Evolutionary conservation across 2,888 invertebrate species (phyloP), one percentile per base, ranked within the genome.

Genomic region (Drosophila fulvimacula): DNA sequence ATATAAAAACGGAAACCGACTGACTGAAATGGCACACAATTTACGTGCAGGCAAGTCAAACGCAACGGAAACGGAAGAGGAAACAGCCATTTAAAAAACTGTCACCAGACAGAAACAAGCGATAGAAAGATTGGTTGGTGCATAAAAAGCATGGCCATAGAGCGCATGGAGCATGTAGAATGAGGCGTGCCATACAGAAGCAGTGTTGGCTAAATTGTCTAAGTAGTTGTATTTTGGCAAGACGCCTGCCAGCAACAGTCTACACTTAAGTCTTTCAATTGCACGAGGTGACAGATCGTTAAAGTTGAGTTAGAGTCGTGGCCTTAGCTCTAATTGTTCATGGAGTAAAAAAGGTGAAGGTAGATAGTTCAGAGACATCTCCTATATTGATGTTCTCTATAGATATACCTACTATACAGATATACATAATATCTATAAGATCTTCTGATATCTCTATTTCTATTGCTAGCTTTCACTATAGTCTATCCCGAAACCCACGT

Each of bases 41-140:
- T 90, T 89, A 90, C 89, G 81, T 82, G 79, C 81, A 66, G 71
- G 48, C 87, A 88, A 87, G 84, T 87, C 85, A 85, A 85, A 85
- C 67, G 87, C 64, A 83, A 80, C 74, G 83, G 81, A 86, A 83
- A 61, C 81, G 82, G 82, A 82, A 84, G 51, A 74, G 83, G 87
- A 85, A 86, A 52, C 79, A 79, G 78, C 79, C 89, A 82, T 89
- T 85, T 82, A 81, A 85, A 83, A 87, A 70, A 66, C 79, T 70
- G 76, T 76, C 82, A 79, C 58, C 65, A 62, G 61, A 53, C 56
- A 64, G 65, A 69, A 52, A 67, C 56, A 59, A 69, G 21, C 41
- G 53, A 60, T 30, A 53, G 38, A 58, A 15, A 21, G 30, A 17
- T 32, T 30, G 41, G 46, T 56, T 15, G 56, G 39, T 11, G 34